Base-by-base conservation (phyloP, 2,113 vertebrate species). In the Sinosuthora webbiana region DNA sequence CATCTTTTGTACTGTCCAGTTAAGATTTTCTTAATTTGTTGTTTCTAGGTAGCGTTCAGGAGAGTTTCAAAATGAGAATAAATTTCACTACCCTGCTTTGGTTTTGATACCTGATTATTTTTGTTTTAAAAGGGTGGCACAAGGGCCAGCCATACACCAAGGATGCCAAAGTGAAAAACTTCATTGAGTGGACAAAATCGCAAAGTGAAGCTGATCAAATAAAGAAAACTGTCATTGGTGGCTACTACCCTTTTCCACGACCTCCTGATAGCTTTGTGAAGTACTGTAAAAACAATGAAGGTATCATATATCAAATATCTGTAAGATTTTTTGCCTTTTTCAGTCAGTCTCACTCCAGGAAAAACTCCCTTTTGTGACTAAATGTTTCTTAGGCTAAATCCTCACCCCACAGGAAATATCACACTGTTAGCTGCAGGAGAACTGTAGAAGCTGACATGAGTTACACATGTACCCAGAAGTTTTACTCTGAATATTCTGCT, bases 161-260 rank as follows among this genome's bases (percentile, higher is more conserved):
- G 14, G 97, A 99, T 64, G 79, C 96, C 41, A 98, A 97, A 91
- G 99, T 99, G 79, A 98, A 98, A 96, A 98, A 86, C 41, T 99
- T 99, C 95, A 98, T 99, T 95, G 97, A 98, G 45, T 99, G 99
- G 99, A 98, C 95, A 31, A 99, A 98, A 96, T 98, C 96, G 10
- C 98, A 98, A 80, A 98, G 87, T 9, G 98, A 99, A 95, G 96
- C 94, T 20, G 83, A 95, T 9, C 91, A 98, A 64, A 86, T 98
- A 67, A 98, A 97, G 93, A 99, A 97, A 97, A 97, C 98, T 13
- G 76, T 97, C 62, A 97, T 99, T 5, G 99, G 98, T 50, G 99
- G 99, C 68, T 98, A 99, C 96, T 99, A 99, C 30, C 97, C 97
- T 76, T 99, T 98, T 91, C 99, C 99, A 79, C 98, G 93, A 57